Evolutionary conservation across 1,140 invertebrate species (phyloP).

Genomic region (Caenorhabditis inopinata): DNA sequence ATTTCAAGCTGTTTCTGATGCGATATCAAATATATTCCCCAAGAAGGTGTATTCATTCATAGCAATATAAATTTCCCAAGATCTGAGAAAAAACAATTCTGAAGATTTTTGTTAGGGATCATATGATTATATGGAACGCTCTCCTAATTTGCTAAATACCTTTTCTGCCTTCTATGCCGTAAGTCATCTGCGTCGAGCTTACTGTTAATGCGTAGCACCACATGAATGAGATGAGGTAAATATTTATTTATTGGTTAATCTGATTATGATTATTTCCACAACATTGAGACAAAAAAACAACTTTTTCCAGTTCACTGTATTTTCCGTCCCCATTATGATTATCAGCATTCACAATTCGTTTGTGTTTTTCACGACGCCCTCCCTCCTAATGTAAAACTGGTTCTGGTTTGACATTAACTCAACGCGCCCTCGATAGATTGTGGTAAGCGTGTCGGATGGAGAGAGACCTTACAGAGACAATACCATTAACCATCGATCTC

Average conservation of each 20-base stretch:
- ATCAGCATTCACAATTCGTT: constrained; percentile 17
- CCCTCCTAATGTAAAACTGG: neutral
- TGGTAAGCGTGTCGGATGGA: neutral
- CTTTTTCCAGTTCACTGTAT: neutral
- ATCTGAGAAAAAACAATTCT: too few relatives aligned
- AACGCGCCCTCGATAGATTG: constrained; percentile 19
- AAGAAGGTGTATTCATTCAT: too few relatives aligned
- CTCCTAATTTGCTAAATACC: too few relatives aligned
- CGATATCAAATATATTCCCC: too few relatives aligned
- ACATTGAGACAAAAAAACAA: neutral
- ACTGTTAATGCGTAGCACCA: neutral
- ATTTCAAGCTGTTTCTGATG: too few relatives aligned
- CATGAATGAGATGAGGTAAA: too few relatives aligned
- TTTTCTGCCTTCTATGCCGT: too few relatives aligned
- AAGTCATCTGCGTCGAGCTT: neutral
- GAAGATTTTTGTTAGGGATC: too few relatives aligned
- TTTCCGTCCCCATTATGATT: neutral
- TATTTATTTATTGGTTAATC: too few relatives aligned
- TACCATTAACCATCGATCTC: constrained; percentile 28
- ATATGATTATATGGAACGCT: too few relatives aligned
- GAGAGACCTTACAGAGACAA: neutral
- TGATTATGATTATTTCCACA: neutral
- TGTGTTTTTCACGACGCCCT: neutral
- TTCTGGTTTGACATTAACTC: constrained; percentile 27
- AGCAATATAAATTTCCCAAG: too few relatives aligned